Evolutionary conservation across 1,140 invertebrate species (phyloP), one percentile per base, ranked within the genome.

Genomic region (Oppia nitens): DNA sequence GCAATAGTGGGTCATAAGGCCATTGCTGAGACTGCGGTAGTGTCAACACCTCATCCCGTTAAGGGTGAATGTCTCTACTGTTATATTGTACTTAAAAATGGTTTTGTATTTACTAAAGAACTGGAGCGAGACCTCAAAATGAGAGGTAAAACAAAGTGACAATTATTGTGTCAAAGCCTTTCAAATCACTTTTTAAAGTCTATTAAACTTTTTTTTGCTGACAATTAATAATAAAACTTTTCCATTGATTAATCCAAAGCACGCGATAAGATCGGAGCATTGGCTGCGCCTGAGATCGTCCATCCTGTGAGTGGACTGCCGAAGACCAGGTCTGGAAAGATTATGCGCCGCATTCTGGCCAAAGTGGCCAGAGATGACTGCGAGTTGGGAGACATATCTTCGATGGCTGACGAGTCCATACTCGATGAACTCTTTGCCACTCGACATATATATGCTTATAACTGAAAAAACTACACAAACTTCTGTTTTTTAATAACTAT

Each of bases 31-130:
- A 85, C 92, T 2, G 94, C 94, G 1, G 94, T 94, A 3, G 94
- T 98, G 0, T 84, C 91, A 11, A 83, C 85, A 66, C 86, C 89
- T 3, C 94, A 98, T 73, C 76, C 80, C 0, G 79, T 98, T 9
- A 98, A 98, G 71, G 93, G 94, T 27, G 88, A 97, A 75, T 91
- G 88, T 67, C 79, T 96, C 0, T 97, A 98, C 69, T 96, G 92
- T 72, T 98, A 95, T 71, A 81, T 98, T 2, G 92, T 87, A 0
- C 79, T 92, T 0, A 86, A 84, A 65, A 80, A 87, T 62, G 85
- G 56, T n/a, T 64, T 32, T 40, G 53, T 56, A 50, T 66, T 47
- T 28, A 60, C 32, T 47, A 48, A 50, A 32, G 60, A 59, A 12
- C 9, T 94, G 0, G 75, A 82, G 28, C 73, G 77, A 28, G 83